Evolutionary conservation across 2,888 invertebrate species (phyloP), one percentile per base, ranked within the genome.

Genomic region (Nyleta sp.): DNA sequence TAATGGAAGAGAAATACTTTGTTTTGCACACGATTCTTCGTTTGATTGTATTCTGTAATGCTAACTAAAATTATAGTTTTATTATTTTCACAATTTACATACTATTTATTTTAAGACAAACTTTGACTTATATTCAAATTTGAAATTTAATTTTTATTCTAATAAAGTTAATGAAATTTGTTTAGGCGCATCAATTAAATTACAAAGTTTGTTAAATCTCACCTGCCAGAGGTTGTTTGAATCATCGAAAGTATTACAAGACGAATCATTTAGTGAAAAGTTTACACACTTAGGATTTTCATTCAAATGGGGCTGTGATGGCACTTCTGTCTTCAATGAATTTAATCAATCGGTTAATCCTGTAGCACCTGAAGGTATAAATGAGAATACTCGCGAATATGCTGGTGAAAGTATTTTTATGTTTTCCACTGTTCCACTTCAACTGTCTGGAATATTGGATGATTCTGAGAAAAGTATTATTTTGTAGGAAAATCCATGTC

Each of bases 241-340:
- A 35, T 10, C 6, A 15, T 6, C 6, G 6, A 13, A 8, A 35
- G 35, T 35, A 2, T 11, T 8, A 35, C 4, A 35, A n/a, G n/a
- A 5, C 2, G 10, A 35, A 35, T n/a, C 22, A 48, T 20, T 18
- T 22, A 4, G 2, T 18, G 48, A 48, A 48, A 18, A 20, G 17
- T 28, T 50, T 28, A 24, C 2, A 24, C 11, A 55, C 15, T 57
- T 57, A n/a, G 24, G 40, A 57, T 40, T 57, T 57, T 20, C 24
- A 57, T 57, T 57, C 13, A 79, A 79, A 24, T 79, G 67, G 65
- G 79, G 71, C 0, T 64, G 46, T 35, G 79, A 79, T 46, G 70
- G 78, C 15, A 57, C 33, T 10, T 53, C 53, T 10, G 65, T 33
- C 10, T 33, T 15, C 22, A 53, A 17, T 7, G 57, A 38, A 33